phyloP scores from a whole-genome alignment of 2,797 vertebrate genomes.

The Neosalanx taihuensis region DNA sequence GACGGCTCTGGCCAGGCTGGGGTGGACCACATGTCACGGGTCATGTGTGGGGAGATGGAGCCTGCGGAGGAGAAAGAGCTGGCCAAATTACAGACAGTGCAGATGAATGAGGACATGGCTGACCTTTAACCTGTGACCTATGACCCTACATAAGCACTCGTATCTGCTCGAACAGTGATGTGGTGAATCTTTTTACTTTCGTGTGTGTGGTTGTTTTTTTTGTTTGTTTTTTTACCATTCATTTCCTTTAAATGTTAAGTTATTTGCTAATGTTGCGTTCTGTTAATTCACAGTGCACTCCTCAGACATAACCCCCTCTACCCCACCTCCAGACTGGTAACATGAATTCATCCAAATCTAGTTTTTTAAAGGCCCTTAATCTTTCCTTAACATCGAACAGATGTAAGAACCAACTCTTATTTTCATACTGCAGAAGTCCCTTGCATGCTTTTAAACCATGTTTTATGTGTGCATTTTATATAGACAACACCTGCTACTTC shows the following conservation, averaged over 20 bases:
- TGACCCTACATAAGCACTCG: conserved; percentile 50
- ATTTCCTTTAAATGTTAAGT: conserved; percentile 75
- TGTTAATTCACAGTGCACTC: conserved; percentile 68
- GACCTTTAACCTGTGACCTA: conserved; percentile 81
- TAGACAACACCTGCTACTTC: conserved; percentile 73
- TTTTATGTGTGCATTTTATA: conserved; percentile 72
- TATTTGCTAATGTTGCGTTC: conserved; percentile 65
- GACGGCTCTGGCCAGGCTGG: conserved; percentile 60
- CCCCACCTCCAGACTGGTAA: conserved; percentile 34
- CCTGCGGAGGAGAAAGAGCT: conserved; percentile 85
- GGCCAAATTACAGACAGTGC: conserved; percentile 95
- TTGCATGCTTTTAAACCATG: conserved; percentile 49
- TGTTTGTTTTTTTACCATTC: conserved; percentile 60
- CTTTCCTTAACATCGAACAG: conserved; percentile 29
- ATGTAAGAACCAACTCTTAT: conserved; percentile 45
- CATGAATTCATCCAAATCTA: conserved; percentile 37
- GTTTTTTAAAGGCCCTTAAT: conserved; percentile 40
- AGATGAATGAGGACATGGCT: conserved; percentile 96
- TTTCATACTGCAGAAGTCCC: conserved; percentile 48
- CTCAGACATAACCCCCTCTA: conserved; percentile 45
- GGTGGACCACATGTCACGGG: conserved; percentile 83
- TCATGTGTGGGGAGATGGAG: conserved; percentile 90
- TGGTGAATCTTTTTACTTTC: conserved; percentile 64
- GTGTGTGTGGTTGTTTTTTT: conserved; percentile 38
- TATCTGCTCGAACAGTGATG: conserved; percentile 49